Percentiles rank a stretch among this genome's conserved stretches.
phyloP scores from a whole-genome alignment of 1,140 invertebrate species.

The Dinothrombium tinctorium region DNA sequence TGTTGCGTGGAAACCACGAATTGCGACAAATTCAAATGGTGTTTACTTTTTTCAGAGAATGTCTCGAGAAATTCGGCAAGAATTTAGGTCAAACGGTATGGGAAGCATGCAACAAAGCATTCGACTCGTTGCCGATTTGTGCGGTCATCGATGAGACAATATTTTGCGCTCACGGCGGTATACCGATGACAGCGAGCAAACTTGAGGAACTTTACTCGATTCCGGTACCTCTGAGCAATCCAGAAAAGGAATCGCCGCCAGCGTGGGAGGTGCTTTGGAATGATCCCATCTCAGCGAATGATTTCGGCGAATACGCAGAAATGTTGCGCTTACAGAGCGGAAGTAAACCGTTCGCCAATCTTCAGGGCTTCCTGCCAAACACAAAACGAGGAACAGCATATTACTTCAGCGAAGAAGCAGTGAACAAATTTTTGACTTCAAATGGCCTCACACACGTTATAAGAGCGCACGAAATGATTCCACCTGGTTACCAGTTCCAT shows the following conservation, averaged over 20 bases:
- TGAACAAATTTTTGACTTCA: slow-evolving; percentile 34
- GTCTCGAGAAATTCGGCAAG: slow-evolving; percentile 37
- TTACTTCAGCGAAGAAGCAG: slow-evolving; percentile 37
- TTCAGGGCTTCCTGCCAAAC: slow-evolving; percentile 39
- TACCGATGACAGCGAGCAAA: slow-evolving; percentile 31
- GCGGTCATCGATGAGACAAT: slow-evolving; percentile 41
- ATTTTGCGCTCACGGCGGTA: slow-evolving; percentile 47
- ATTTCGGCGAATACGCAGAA: slow-evolving; percentile 6
- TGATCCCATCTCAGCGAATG: slow-evolving; percentile 29
- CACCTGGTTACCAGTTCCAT: slow-evolving; percentile 20
- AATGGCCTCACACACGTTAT: slow-evolving; percentile 41
- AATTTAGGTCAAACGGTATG: slow-evolving; percentile 32
- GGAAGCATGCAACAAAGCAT: slow-evolving; percentile 39
- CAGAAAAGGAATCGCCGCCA: slow-evolving; percentile 34
- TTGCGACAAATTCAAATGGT: slow-evolving; percentile 35
- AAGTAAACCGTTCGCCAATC: background rate
- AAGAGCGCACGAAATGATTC: slow-evolving; percentile 41
- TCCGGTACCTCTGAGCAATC: slow-evolving; percentile 32
- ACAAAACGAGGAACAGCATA: slow-evolving; percentile 39
- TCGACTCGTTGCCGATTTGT: slow-evolving; percentile 40
- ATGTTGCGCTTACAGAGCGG: slow-evolving; percentile 4
- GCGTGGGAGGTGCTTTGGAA: slow-evolving; percentile 54
- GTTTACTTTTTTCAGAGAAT: slow-evolving; percentile 39
- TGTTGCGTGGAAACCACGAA: slow-evolving; percentile 38
- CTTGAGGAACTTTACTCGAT: slow-evolving; percentile 30